Evolutionary conservation across 2,888 invertebrate genomes (phyloP), one percentile per base, ranked within the genome.

Genomic region (Nomada goodeniana): DNA sequence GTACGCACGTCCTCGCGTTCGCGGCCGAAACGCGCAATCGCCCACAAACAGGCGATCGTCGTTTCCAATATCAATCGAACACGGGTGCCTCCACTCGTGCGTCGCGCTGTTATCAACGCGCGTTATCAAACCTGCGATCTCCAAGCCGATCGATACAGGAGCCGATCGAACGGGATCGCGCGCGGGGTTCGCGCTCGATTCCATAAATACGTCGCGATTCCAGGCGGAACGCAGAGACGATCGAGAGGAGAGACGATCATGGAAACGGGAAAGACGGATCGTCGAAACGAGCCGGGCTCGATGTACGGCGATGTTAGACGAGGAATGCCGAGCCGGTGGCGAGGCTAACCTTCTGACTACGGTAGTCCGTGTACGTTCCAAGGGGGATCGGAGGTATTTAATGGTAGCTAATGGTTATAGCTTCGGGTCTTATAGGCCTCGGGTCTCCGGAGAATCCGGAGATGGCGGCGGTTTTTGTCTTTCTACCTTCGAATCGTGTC

Each of bases 401-500:
- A 91, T 91, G 88, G 86, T 87, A 89, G 85, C 90, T 89, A 90
- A 90, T 90, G 88, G 87, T 85, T 87, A 87, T 88, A 80, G 89
- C 86, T 88, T 77, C 80, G 86, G 82, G 89, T 86, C 87, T 80
- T 47, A 47, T 29, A 50, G 59, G 15, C 44, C 26, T 26, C 13
- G 20, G 57, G 26, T 59, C 59, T 50, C 70, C 23, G 11, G 86
- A 87, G 88, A 85, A 89, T 86, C 86, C 85, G 82, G 42, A 84
- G 82, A 86, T 76, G 88, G 81, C 81, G 85, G 85, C 77, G 82
- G 70, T 76, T 76, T 67, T 60, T 73, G 50, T 67, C 52, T 44
- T 61, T 57, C 42, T 59, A 57, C 44, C 59, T 26, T 59, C 52
- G 52, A 76, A 71, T 57, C 61, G 52, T 59, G 29, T 50, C 47